Conservation (phyloP, 2,113 vertebrate genomes). For the Dromaius novaehollandiae region DNA sequence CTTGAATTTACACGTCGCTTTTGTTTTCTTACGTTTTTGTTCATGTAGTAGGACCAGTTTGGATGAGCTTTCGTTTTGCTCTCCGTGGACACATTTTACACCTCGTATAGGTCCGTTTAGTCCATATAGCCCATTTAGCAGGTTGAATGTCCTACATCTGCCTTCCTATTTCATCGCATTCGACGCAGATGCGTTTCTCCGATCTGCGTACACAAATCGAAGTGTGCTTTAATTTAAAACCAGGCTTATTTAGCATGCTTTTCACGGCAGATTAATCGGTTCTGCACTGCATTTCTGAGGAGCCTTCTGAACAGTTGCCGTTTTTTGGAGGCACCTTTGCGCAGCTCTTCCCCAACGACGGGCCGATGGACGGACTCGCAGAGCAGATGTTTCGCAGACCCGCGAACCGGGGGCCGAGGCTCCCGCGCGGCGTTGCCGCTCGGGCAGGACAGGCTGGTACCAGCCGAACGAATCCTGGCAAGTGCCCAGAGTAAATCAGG, state of each 20-base stretch:
- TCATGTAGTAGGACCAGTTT: neutral
- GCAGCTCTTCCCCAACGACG: neutral
- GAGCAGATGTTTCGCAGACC: accelerated
- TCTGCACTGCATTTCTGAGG: neutral
- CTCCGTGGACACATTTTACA: neutral
- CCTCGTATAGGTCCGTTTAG: neutral
- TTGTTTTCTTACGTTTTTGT: neutral
- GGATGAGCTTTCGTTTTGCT: neutral
- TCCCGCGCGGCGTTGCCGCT: neutral
- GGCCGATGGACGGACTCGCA: neutral
- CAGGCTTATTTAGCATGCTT: neutral
- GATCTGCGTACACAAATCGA: neutral
- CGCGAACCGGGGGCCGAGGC: neutral
- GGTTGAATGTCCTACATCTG: neutral
- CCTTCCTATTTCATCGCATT: neutral
- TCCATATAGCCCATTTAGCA: too few relatives aligned
- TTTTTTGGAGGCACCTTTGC: neutral
- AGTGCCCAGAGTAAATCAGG: conserved; percentile 63
- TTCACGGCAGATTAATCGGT: neutral
- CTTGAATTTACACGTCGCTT: neutral
- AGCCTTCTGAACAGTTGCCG: neutral
- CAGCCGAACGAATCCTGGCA: conserved; percentile 66
- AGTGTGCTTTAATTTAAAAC: neutral
- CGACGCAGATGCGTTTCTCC: neutral
- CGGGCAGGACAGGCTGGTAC: conserved; percentile 47